Evolutionary conservation across 2,113 vertebrate species (phyloP).

Genomic region (Canis aureus): DNA sequence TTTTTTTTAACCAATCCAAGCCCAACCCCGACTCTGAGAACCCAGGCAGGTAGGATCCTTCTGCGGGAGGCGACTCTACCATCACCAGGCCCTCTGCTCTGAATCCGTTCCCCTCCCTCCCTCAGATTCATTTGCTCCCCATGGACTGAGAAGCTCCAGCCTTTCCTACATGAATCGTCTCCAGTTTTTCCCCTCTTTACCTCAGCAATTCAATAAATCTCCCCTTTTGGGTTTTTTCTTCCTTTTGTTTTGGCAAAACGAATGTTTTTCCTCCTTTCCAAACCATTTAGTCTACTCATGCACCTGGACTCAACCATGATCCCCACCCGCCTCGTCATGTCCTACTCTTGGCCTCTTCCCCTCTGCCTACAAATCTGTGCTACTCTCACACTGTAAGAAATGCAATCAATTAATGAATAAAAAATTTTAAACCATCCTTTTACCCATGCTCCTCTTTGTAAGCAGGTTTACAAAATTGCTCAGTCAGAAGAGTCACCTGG

Average conservation of each 20-base stretch:
- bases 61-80: fast-evolving
- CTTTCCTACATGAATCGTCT: too few species aligned
- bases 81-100: neutral
- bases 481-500: neutral
- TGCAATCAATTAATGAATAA: neutral
- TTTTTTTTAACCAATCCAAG: neutral
- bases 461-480: neutral
- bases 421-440: neutral
- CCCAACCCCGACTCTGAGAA: neutral
- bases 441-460: neutral
- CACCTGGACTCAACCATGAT: neutral
- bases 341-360: neutral
- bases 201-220: too few species aligned
- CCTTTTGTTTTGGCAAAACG: neutral
- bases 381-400: neutral
- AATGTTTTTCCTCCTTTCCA: neutral
- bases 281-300: neutral
- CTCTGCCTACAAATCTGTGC: neutral
- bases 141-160: neutral
- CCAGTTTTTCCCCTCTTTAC: neutral
- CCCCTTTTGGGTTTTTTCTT: neutral
- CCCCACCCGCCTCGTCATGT: neutral
- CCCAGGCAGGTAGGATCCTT: fast-evolving
- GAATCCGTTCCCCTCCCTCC: neutral
- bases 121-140: neutral